A percentile compares a stretch with the other conserved stretches of the same genome.
Evolutionary conservation across 2,113 vertebrate genomes (phyloP).

Genomic region (Chelonoidis abingdonii): DNA sequence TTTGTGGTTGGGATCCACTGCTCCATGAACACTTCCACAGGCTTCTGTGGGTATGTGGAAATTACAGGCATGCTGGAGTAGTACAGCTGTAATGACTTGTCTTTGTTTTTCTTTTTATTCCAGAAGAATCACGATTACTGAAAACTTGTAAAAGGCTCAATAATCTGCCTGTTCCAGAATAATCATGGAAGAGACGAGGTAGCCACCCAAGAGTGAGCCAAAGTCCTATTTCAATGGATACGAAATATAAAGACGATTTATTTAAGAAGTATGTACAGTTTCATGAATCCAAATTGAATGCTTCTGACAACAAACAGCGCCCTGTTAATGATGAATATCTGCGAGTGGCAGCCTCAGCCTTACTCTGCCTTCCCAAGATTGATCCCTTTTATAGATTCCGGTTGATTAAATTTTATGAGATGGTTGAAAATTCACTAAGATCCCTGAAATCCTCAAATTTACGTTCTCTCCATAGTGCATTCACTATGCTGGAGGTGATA

Average conservation of each 20-base stretch:
- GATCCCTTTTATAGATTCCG: slow-evolving; percentile 94
- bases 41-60: neutral
- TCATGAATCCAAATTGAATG: slow-evolving; percentile 89
- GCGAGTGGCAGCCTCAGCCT: slow-evolving; percentile 90
- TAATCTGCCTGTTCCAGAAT: neutral
- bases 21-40: neutral
- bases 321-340: slow-evolving; percentile 86
- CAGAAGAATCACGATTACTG: slow-evolving; percentile 33
- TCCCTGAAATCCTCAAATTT: slow-evolving; percentile 89
- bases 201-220: slow-evolving; percentile 65
- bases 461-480: slow-evolving; percentile 87
- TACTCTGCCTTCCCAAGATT: slow-evolving; percentile 92
- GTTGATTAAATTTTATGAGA: slow-evolving; percentile 93
- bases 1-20: slow-evolving; percentile 10
- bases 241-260: slow-evolving; percentile 96
- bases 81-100: neutral
- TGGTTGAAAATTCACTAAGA: slow-evolving; percentile 90
- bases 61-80: neutral
- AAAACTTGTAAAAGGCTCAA: slow-evolving; percentile 10
- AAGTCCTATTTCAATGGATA: slow-evolving; percentile 90
- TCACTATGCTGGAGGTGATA: slow-evolving; percentile 90
- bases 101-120: slow-evolving; percentile 33
- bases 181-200: slow-evolving; percentile 80
- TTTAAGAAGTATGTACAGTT: slow-evolving; percentile 95
- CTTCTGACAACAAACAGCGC: slow-evolving; percentile 80